A percentile compares a stretch with the other conserved stretches of the same genome.
Evolutionary conservation across 2,113 vertebrate species (phyloP).

Genomic region (Eolophus roseicapilla): DNA sequence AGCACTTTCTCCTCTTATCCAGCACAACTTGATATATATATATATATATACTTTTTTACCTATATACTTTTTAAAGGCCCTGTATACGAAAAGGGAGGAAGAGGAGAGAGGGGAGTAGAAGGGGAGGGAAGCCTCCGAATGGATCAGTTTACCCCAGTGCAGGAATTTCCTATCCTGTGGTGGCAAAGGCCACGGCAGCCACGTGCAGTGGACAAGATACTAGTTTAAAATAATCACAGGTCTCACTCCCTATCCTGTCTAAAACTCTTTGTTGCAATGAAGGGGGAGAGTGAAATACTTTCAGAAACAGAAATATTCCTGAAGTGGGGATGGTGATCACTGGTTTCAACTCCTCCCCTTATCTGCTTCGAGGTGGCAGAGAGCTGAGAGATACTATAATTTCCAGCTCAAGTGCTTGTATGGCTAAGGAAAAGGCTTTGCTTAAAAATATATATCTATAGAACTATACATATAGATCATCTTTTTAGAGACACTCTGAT

Average conservation of each 20-base stretch:
- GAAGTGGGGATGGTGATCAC: background rate
- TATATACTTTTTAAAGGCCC: conserved; percentile 54
- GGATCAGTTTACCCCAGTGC: conserved; percentile 25
- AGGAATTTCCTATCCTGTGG: background rate
- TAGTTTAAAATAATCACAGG: background rate
- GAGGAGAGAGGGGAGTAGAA: background rate
- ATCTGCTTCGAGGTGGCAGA: background rate
- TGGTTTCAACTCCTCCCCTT: conserved; percentile 15
- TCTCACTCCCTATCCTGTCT: background rate
- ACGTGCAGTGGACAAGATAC: background rate
- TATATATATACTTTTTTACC: conserved; percentile 23
- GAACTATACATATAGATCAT: conserved; percentile 65
- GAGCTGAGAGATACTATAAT: background rate
- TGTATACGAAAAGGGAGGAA: conserved; percentile 36
- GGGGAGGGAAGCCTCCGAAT: background rate
- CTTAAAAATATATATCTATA: conserved; percentile 71
- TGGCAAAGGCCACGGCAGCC: background rate
- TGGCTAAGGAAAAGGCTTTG: conserved; percentile 36
- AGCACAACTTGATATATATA: conserved; percentile 18
- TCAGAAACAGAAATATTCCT: conserved; percentile 4
- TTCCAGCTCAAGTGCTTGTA: background rate
- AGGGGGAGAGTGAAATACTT: background rate
- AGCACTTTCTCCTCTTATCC: conserved; percentile 33
- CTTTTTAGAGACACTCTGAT: conserved; percentile 46
- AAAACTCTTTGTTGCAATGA: background rate